Conservation (phyloP, 2,888 invertebrate species). For the Caenorhabditis japonica region DNA sequence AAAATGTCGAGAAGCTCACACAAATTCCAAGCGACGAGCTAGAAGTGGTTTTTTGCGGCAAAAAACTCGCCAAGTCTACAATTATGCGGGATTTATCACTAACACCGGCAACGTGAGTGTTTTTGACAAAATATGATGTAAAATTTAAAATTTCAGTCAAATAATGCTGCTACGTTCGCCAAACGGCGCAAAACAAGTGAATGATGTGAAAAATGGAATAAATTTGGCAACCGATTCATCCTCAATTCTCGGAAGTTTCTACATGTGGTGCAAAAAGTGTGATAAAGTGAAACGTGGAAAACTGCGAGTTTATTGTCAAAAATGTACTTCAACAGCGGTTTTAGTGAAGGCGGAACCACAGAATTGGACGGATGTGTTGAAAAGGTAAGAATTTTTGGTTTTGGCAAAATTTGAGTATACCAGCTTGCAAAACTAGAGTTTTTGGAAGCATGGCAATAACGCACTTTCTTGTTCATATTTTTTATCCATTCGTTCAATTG, state of each 20-base stretch:
- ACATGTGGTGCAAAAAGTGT: slow-evolving; percentile 68
- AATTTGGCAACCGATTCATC: slow-evolving; percentile 9
- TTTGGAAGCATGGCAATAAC: no score
- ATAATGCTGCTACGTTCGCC: slow-evolving; percentile 28
- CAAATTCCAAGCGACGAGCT: slow-evolving; percentile 50
- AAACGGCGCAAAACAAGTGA: background rate
- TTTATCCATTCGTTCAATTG: no score
- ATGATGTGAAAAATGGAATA: no score
- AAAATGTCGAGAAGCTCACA: slow-evolving; percentile 36
- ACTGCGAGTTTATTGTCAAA: slow-evolving; percentile 63
- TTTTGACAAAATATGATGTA: background rate
- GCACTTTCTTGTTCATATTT: no score
- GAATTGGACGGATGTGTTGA: slow-evolving; percentile 63
- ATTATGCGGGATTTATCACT: slow-evolving; percentile 51
- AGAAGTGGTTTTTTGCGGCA: slow-evolving; percentile 59
- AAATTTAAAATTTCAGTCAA: slow-evolving; percentile 17
- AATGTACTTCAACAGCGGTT: slow-evolving; percentile 57
- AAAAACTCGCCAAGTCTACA: slow-evolving; percentile 34
- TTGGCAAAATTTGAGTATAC: no score
- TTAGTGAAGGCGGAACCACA: slow-evolving; percentile 61
- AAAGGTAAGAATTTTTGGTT: slow-evolving; percentile 54
- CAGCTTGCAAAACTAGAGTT: no score
- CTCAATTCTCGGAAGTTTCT: slow-evolving; percentile 57
- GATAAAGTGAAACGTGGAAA: slow-evolving; percentile 58
- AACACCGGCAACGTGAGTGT: slow-evolving; percentile 59